Evolutionary conservation across 2,888 invertebrate species (phyloP), one percentile per base, ranked within the genome.

Genomic region (Aproaerema taeniolella): DNA sequence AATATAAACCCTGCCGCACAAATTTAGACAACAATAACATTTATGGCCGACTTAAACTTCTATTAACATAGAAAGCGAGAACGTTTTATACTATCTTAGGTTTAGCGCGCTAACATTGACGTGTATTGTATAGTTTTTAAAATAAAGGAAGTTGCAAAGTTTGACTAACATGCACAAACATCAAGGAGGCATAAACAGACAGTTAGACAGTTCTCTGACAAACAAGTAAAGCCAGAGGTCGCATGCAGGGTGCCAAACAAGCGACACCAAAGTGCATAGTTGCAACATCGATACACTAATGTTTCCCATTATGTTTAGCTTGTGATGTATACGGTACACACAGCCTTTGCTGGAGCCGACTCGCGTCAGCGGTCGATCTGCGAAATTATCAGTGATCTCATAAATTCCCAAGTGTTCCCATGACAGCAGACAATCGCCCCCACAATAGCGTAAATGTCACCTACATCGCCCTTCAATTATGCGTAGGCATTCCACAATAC

Each of bases 371-470:
- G 13, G 2, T 17, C 29, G 25, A 25, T 16, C 8, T 13, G 35
- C 20, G 40, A 33, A 17, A 16, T 29, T 20, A 39, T 38, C 38
- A 43, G 42, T 45, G 47, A 48, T 43, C 39, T 42, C 45, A 41
- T 42, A 47, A 34, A 41, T 41, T 42, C 42, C 45, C 42, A 47
- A 52, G 43, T 42, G 46, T 52, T 53, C 45, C 59, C 49, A 55
- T 58, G 52, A 57, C 59, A 47, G 43, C 53, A 65, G 60, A 58
- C 57, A 52, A 53, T 51, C 72, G 64, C 74, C 72, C 65, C 61
- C 71, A 52, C 61, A 52, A 59, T 57, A 65, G 45, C 55, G 59
- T 55, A 70, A 75, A 75, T 68, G 67, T 58, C 72, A 66, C 55
- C 56, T 62, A 67, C 55, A 61, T 59, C 54, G 62, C 61, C 67